Evolutionary conservation across 2,113 vertebrate species (phyloP), one percentile per base, ranked within the genome.

Genomic region (Megaptera novaeangliae): DNA sequence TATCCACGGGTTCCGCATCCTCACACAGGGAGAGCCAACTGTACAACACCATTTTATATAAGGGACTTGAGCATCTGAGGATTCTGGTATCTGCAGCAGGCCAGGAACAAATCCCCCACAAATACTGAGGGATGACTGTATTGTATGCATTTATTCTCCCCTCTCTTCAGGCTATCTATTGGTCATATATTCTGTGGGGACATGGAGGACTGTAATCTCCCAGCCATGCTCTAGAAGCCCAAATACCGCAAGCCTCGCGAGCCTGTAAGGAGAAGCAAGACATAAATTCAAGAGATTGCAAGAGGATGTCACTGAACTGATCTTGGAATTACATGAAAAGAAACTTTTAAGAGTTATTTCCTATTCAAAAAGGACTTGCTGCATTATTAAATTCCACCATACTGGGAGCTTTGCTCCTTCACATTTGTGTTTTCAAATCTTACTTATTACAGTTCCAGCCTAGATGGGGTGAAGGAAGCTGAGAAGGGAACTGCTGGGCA

Each of bases 311-410:
- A 27, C 59, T 92, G 87, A 87, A 95, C 89, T 86, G 77, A 95
- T 82, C 34, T 82, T 85, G 64, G 87, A 97, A 94, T 84, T 96
- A 83, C 88, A 98, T 92, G 87, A 97, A 98, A 96, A 93, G 88
- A 96, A 94, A 95, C 82, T 95, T 98, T 97, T 95, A 97, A 96
- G 95, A 97, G 74, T 93, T 93, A 98, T 97, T 97, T 97, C 64
- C 78, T 92, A 95, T 95, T 96, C 96, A 95, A 87, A 97, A 94
- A 97, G 82, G n/a, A 86, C 89, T 97, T 69, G 61, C 95, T 95
- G 69, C 91, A 97, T 95, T 97, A 97, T 98, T 98, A 97, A 98
- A 97, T 93, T 86, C 96, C 91, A 89, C 78, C 97, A 95, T 63
- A 89, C 93, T 80, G 91, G 57, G 93, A 96, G 78, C 63, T 96